Base-by-base conservation (phyloP, 2,888 invertebrate genomes). In the Acronicta leporina region DNA sequence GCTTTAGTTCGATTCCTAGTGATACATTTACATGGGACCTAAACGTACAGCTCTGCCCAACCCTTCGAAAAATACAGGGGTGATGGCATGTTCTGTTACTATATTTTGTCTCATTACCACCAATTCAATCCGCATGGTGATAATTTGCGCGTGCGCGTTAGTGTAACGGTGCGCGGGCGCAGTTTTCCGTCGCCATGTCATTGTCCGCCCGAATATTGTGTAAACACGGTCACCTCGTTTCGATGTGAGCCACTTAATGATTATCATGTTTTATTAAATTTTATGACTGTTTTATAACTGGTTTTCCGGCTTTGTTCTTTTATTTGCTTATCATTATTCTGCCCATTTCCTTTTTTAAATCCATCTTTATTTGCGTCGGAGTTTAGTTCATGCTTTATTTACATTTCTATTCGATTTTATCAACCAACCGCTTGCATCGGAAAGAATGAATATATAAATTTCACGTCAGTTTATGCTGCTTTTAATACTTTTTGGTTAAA, bases 161-260 rank as follows among this genome's bases (percentile, higher is more conserved):
- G 33, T 20, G 16, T 75, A 75, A 59, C 72, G 61, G 71, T 67
- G 63, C 64, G 64, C 14, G 47, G 44, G 71, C 64, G 71, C 75
- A 63, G 43, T 48, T 46, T 46, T 59, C 33, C 59, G 15, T 16
- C 53, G 42, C 42, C 57, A 67, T 42, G 55, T 53, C 64, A 64
- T 64, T 61, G 72, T 64, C 60, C 38, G 15, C 9, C 51, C 73
- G 49, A 73, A 60, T 52, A 45, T 52, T 52, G n/a, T 35, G 42
- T 15, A 40, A 62, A 78, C 76, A 53, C 75, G 75, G 75, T 78
- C 75, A 75, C 75, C 75, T 50, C 49, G 45, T 58, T 63, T 41
- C n/a, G 16, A 25, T 72, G 59, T 41, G 63, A 68, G 60, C 58
- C 35, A 45, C 30, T 49, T 15, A 5, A 53, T 59, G 41, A 50